Conservation (phyloP, 2,797 vertebrate genomes). For the Sebastes itinus region DNA sequence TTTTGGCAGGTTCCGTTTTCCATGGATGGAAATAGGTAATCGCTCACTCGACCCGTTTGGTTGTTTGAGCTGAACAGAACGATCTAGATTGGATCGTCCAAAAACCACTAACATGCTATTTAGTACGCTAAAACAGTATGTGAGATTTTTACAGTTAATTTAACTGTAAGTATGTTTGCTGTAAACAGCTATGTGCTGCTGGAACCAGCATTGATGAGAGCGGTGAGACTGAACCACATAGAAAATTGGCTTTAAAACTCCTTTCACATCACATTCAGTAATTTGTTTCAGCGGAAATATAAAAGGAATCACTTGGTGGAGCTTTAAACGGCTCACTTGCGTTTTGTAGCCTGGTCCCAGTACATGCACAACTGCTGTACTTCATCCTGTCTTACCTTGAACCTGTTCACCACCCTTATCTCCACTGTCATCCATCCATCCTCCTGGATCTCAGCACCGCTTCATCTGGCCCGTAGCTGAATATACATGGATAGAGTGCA, state of each 20-base stretch:
- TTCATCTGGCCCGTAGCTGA: constrained; percentile 22
- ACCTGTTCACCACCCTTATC: background rate
- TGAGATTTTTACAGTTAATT: too few relatives aligned
- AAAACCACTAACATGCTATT: too few relatives aligned
- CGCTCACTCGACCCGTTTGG: too few relatives aligned
- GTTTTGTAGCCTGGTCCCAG: background rate
- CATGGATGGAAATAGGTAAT: too few relatives aligned
- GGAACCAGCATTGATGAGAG: background rate
- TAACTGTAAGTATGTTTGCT: background rate
- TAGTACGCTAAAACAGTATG: too few relatives aligned
- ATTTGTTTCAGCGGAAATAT: background rate
- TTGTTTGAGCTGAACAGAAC: too few relatives aligned
- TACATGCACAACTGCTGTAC: background rate
- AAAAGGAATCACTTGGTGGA: background rate
- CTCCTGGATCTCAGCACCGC: background rate
- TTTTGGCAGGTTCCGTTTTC: too few relatives aligned
- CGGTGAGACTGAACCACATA: background rate
- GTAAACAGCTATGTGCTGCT: background rate
- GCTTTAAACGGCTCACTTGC: background rate
- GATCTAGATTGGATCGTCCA: too few relatives aligned
- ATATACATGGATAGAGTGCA: constrained; percentile 22
- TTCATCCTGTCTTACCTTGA: constrained; percentile 13
- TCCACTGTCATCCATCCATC: constrained; percentile 15
- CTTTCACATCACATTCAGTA: background rate
- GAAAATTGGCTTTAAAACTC: background rate